phyloP scores from a whole-genome alignment of 2,113 vertebrate genomes.

The Anhinga anhinga region DNA sequence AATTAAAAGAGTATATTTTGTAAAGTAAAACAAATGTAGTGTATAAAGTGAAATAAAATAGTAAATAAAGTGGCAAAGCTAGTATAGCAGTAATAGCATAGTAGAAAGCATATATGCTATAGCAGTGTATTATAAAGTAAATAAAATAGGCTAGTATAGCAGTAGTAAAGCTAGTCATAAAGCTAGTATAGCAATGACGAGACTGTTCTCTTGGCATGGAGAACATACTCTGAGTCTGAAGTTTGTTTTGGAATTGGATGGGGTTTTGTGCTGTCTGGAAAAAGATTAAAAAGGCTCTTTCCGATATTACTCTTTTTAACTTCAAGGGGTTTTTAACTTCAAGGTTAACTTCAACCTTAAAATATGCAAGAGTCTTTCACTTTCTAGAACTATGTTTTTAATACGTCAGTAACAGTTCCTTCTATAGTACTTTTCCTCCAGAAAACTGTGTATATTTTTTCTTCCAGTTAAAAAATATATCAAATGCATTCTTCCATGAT shows the following conservation, averaged over 20 bases:
- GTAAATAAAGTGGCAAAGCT: neutral
- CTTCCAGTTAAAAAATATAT: neutral
- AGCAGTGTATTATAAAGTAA: neutral
- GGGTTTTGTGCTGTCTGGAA: neutral
- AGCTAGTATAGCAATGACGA: neutral
- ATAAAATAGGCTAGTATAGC: neutral
- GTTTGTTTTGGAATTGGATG: neutral
- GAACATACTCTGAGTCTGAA: neutral
- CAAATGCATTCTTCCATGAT: neutral
- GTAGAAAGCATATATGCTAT: neutral
- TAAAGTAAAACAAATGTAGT: neutral
- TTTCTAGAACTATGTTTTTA: neutral
- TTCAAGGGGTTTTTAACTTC: too few relatives aligned
- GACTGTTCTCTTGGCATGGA: neutral
- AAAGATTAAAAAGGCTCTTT: conserved; percentile 1
- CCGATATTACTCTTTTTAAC: neutral
- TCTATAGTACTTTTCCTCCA: neutral
- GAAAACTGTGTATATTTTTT: neutral
- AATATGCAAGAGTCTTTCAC: conserved; percentile 22
- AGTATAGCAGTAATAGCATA: neutral
- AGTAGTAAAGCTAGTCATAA: neutral
- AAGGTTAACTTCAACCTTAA: too few relatives aligned
- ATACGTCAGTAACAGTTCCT: neutral
- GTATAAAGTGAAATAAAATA: neutral
- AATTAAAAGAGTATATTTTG: neutral